These are phyloP conservation scores for Hoplostethus mediterraneus DNA, from an alignment of 2,797 vertebrate genomes.

Conservation along the genomic window DNA sequence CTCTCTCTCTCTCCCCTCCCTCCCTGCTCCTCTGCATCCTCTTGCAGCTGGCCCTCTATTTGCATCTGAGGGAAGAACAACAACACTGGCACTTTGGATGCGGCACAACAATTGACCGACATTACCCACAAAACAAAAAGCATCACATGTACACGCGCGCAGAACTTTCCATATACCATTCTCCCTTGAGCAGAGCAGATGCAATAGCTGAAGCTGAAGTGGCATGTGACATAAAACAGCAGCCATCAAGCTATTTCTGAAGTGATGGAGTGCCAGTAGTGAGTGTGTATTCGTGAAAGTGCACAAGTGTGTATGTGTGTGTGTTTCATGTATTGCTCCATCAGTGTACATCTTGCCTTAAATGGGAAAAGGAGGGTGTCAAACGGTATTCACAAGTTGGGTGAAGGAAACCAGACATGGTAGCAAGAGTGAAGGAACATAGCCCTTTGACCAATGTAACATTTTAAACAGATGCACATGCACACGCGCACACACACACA, in stretches of 20 bases:
- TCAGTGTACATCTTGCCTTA: constrained; percentile 56
- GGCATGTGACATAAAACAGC: constrained; percentile 40
- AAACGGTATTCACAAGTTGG: constrained; percentile 51
- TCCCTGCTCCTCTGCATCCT: too few relatives aligned
- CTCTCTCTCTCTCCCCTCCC: not conserved
- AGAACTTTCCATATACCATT: not conserved
- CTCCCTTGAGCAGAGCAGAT: not conserved
- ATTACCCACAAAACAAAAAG: constrained; percentile 12
- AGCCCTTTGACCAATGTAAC: constrained; percentile 6
- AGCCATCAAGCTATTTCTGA: constrained; percentile 33
- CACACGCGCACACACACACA: not conserved
- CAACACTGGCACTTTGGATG: constrained; percentile 5
- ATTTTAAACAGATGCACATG: not conserved
- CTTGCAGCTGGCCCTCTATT: constrained; percentile 45
- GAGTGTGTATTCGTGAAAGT: constrained; percentile 17
- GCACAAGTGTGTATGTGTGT: constrained; percentile 32
- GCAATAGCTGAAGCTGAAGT: constrained; percentile 14
- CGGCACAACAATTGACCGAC: not conserved
- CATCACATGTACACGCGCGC: not conserved
- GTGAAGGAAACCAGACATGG: constrained; percentile 66
- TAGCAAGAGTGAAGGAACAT: constrained; percentile 32
- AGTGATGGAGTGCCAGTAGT: constrained; percentile 31
- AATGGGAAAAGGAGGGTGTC: constrained; percentile 66
- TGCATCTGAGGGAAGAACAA: constrained; percentile 47
- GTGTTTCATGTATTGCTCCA: constrained; percentile 24